These are phyloP conservation scores for zebrafish (Danio rerio) DNA, from an alignment of 2,113 vertebrate genomes.

Conservation along the genomic window DNA sequence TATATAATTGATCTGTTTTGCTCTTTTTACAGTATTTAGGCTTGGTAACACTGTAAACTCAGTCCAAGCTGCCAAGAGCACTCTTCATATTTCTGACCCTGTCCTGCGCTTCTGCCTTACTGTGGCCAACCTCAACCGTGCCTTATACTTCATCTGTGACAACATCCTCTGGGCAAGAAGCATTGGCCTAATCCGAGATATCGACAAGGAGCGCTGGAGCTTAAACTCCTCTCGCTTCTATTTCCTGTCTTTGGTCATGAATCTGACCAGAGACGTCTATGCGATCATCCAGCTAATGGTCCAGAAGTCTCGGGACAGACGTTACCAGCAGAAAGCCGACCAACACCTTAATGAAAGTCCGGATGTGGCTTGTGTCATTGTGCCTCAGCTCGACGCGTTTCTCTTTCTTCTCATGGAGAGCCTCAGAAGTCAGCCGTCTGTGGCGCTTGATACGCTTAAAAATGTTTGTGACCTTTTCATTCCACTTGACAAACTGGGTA, in stretches of 20 bases:
- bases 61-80: conserved; percentile 81
- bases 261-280: conserved; percentile 83
- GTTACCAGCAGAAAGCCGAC: conserved; percentile 59
- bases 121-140: conserved; percentile 80
- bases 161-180: conserved; percentile 83
- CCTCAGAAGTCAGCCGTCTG: conserved; percentile 80
- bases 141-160: conserved; percentile 89
- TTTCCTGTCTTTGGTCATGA: conserved; percentile 83
- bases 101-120: conserved; percentile 86
- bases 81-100: conserved; percentile 74
- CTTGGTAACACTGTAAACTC: conserved; percentile 88
- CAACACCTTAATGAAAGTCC: conserved; percentile 60
- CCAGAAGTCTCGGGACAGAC: conserved; percentile 62
- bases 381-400: conserved; percentile 77
- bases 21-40: conserved; percentile 85
- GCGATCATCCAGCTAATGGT: conserved; percentile 79
- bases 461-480: conserved; percentile 90
- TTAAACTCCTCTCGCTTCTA: conserved; percentile 82
- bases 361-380: conserved; percentile 62
- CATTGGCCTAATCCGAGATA: conserved; percentile 73
- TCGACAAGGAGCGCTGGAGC: conserved; percentile 84
- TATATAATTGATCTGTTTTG: conserved; percentile 48
- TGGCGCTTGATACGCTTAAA: conserved; percentile 87
- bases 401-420: conserved; percentile 75
- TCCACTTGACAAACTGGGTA: conserved; percentile 84